Base-by-base conservation (phyloP, 2,888 invertebrate species). In the Chymomyza amoena region DNA sequence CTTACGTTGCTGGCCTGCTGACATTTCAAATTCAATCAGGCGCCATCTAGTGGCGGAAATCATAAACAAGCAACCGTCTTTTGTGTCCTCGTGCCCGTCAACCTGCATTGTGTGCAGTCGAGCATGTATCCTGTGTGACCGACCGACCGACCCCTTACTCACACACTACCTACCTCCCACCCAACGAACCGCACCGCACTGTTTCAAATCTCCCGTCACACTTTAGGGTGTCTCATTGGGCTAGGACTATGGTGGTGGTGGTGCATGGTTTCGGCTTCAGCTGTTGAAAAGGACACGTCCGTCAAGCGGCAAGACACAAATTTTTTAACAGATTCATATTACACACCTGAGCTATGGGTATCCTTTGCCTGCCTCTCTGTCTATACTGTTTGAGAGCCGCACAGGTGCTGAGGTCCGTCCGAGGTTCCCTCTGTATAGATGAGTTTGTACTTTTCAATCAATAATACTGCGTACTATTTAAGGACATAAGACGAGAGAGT, bases 21-120 rank as follows among this genome's bases (percentile, higher is more conserved):
- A 70, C 76, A 78, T 76, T 77, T 72, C 39, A 57, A 67, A 77
- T 67, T 74, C 69, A 68, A 65, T 68, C 20, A 56, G 67, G 72
- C 84, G 80, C 82, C 85, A 84, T 84, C 82, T 79, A 81, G 56
- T 65, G 84, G 54, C 75, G 75, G 82, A 77, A 84, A 79, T 73
- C 73, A 75, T 79, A 84, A 77, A 70, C 69, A 68, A 61, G 51
- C 50, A 36, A 20, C 65, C 15, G 54, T 16, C 18, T 45, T 32
- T 13, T 45, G 39, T 45, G 39, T 54, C 54, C 16, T 54, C 16
- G 54, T 45, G 39, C 39, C 13, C 39, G 39, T 45, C 39, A 45
- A 45, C 39, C 39, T 45, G 39, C 39, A 45, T 45, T 45, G 39
- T 45, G 39, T 45, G 39, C 39, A 45, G 39, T 45, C 39, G 39